These are phyloP conservation scores for Camponotus floridanus DNA, from an alignment of 1,140 invertebrate species.

Conservation along the genomic window DNA sequence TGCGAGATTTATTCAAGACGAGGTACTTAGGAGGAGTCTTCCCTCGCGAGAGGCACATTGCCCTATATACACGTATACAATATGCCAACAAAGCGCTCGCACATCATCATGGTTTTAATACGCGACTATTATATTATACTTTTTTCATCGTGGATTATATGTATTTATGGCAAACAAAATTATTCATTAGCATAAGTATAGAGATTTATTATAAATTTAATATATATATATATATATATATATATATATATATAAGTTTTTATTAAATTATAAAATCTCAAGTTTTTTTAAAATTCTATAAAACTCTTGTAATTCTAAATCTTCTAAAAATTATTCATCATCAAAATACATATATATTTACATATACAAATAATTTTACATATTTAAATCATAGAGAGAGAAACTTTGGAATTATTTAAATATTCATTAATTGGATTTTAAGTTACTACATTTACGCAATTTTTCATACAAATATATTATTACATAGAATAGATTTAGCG, in stretches of 20 bases:
- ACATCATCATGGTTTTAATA: constrained; percentile 18
- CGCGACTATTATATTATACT: neutral
- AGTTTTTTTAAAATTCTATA: neutral
- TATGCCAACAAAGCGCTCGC: constrained; percentile 49
- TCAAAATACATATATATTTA: neutral
- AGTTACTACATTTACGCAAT: neutral
- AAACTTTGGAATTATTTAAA: constrained; percentile 13
- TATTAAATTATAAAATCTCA: constrained; percentile 32
- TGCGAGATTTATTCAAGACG: constrained; percentile 52
- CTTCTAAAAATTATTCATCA: neutral
- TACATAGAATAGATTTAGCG: neutral
- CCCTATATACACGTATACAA: constrained; percentile 51
- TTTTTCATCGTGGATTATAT: neutral
- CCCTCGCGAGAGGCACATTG: constrained; percentile 62
- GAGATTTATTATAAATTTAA: neutral
- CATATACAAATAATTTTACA: neutral
- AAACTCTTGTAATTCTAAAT: neutral
- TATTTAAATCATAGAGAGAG: neutral
- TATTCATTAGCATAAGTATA: neutral
- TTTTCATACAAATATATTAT: constrained; percentile 26
- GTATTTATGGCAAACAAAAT: constrained; percentile 18
- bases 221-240: neutral
- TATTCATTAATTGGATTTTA: neutral
- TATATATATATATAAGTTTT: neutral
- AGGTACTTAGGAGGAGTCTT: constrained; percentile 67